These are phyloP conservation scores for Listronotus bonariensis DNA, from an alignment of 1,140 invertebrate species.

Conservation along the genomic window DNA sequence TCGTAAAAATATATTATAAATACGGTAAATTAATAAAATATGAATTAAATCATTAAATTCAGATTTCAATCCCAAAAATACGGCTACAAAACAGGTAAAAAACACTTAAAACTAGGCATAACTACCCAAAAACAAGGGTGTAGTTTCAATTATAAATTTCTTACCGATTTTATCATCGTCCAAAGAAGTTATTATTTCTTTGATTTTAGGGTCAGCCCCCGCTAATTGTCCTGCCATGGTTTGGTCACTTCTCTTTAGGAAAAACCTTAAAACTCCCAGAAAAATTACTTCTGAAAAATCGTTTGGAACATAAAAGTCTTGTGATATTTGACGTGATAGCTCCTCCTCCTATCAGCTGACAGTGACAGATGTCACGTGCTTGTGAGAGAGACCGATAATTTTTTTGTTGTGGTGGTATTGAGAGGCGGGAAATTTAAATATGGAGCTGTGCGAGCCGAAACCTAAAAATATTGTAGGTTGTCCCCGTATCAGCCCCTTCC, in stretches of 20 bases:
- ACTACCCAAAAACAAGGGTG: not conserved
- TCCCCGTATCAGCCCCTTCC: constrained; percentile 56
- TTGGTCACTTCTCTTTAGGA: constrained; percentile 10
- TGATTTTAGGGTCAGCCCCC: constrained; percentile 64
- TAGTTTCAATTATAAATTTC: constrained; percentile 41
- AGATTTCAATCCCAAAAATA: not conserved
- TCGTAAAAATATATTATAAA: not conserved
- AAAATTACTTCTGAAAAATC: constrained; percentile 19
- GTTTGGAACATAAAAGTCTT: constrained; percentile 37
- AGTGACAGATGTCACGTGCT: constrained; percentile 8
- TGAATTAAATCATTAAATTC: constrained; percentile 1
- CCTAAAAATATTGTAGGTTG: constrained; percentile 54
- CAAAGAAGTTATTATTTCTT: constrained; percentile 72
- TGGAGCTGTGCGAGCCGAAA: constrained; percentile 58
- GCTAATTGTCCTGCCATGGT: constrained; percentile 29
- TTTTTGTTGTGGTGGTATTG: constrained; percentile 13
- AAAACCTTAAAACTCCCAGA: constrained; percentile 16
- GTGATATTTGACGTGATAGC: constrained; percentile 45
- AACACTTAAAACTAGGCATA: not conserved
- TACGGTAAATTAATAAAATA: too few relatives aligned
- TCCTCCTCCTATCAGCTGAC: constrained; percentile 24
- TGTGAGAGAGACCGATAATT: constrained; percentile 16
- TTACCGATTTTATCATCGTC: constrained; percentile 84
- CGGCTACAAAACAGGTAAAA: not conserved
- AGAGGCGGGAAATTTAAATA: constrained; percentile 37